phyloP scores from a whole-genome alignment of 2,113 vertebrate genomes.

The Macroglossus sobrinus region DNA sequence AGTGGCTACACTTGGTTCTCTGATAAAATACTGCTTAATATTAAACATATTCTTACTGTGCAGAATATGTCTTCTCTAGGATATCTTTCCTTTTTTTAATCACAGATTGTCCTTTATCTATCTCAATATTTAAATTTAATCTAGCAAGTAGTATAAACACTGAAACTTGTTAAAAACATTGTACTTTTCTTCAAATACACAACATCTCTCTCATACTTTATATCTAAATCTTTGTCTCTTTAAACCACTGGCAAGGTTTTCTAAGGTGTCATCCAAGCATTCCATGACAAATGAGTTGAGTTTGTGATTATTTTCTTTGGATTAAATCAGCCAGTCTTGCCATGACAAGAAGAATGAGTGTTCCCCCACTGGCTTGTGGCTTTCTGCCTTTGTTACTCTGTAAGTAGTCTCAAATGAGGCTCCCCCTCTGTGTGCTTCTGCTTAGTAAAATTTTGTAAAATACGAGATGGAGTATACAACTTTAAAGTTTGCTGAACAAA shows the following conservation, averaged over 20 bases:
- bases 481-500: neutral
- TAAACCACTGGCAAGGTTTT: neutral
- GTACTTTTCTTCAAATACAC: neutral
- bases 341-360: neutral
- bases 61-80: neutral
- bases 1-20: neutral
- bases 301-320: neutral
- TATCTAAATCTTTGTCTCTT: neutral
- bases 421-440: neutral
- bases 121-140: neutral
- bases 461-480: neutral
- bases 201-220: neutral
- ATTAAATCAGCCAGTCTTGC: neutral
- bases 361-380: neutral
- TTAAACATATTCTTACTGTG: neutral
- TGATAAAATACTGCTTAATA: neutral
- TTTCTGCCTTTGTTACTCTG: neutral
- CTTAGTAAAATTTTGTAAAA: neutral
- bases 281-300: neutral
- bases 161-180: neutral
- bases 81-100: neutral
- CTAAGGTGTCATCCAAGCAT: neutral
- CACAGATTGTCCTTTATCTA: neutral
- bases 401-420: neutral
- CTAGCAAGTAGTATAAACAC: neutral